Evolutionary conservation across 64 coral and sea anemone genomes (phyloP).

Genomic region (Porites lutea): DNA sequence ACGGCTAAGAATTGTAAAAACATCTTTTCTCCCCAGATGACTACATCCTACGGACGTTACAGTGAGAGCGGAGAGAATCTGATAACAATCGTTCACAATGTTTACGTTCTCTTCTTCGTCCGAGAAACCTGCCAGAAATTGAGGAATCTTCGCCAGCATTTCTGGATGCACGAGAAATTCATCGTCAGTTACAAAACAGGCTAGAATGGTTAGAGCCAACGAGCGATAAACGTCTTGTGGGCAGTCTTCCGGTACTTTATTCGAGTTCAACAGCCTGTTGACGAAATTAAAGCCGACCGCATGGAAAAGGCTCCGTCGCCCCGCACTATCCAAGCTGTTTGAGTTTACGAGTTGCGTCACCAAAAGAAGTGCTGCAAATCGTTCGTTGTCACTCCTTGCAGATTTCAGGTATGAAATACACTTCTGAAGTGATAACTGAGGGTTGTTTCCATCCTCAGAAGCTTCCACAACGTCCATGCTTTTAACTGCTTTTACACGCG

Average conservation of each 20-base stretch:
- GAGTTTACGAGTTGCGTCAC: constrained; percentile 81
- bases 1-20: constrained; percentile 46
- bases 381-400: constrained; percentile 89
- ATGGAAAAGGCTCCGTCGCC: constrained; percentile 70
- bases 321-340: constrained; percentile 29
- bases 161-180: constrained; percentile 71
- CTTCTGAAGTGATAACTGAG: constrained; percentile 67
- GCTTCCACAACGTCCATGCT: neutral
- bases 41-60: constrained; percentile 53
- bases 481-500: too few relatives aligned
- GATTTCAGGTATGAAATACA: constrained; percentile 73
- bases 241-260: constrained; percentile 67
- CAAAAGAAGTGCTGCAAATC: constrained; percentile 80
- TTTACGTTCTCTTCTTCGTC: neutral
- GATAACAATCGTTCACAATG: constrained; percentile 36
- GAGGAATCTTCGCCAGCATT: constrained; percentile 74
- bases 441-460: neutral
- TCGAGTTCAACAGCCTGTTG: constrained; percentile 69
- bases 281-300: constrained; percentile 91
- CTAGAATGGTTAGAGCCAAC: constrained; percentile 80
- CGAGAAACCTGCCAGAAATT: constrained; percentile 54
- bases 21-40: constrained; percentile 34
- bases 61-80: constrained; percentile 74
- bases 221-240: constrained; percentile 68
- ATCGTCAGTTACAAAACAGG: constrained; percentile 91